phyloP scores from a whole-genome alignment of 2,888 invertebrate species.

The Rhyacophila evoluta region DNA sequence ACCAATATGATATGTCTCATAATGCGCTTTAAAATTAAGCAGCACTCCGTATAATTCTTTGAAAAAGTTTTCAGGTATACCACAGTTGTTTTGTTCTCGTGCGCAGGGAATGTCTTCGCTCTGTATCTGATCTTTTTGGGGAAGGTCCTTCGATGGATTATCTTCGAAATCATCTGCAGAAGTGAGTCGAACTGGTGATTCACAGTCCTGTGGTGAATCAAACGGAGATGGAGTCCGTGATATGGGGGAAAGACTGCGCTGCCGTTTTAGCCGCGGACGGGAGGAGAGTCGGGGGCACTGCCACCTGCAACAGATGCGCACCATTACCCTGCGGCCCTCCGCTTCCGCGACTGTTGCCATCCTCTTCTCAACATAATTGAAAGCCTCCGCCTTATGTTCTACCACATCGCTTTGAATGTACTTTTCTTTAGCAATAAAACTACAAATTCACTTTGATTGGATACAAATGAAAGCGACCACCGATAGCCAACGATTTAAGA shows the following conservation, averaged over 20 bases:
- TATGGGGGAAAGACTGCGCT: not conserved
- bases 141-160: not conserved
- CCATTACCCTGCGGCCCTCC: constrained; percentile 49
- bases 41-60: constrained; percentile 61
- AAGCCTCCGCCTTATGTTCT: not conserved
- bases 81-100: not conserved
- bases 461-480: not conserved
- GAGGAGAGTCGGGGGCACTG: constrained; percentile 43
- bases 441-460: not conserved
- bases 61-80: constrained; percentile 3
- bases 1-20: not conserved
- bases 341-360: not conserved
- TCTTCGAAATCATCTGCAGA: not conserved
- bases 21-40: constrained; percentile 62
- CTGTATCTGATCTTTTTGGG: not conserved
- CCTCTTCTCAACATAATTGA: not conserved
- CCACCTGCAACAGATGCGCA: constrained; percentile 53
- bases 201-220: too few relatives aligned
- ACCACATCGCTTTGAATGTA: not conserved
- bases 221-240: constrained; percentile 19
- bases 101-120: not conserved
- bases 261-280: constrained; percentile 30
- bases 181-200: too few relatives aligned
- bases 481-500: too few relatives aligned
- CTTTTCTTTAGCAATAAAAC: not conserved